These are phyloP conservation scores for Arbacia lixula DNA, from an alignment of 53 echinoderm and acorn worm species.

Conservation along the genomic window DNA sequence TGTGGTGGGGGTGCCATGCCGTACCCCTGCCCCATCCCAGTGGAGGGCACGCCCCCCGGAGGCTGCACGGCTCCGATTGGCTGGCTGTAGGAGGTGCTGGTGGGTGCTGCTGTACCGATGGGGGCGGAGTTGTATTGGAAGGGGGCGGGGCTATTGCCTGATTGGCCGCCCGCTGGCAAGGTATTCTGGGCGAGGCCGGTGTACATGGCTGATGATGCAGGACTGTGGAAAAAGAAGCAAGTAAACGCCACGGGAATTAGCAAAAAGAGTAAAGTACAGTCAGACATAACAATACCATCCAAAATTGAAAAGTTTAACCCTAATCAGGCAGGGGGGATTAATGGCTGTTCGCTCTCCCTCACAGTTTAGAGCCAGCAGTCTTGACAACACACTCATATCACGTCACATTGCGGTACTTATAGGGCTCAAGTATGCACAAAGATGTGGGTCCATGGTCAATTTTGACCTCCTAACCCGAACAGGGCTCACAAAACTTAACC, in stretches of 20 bases:
- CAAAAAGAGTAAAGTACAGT: neutral
- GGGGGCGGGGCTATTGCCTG: slow-evolving; percentile 28
- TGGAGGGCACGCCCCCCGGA: slow-evolving; percentile 15
- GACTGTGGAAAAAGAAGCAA: neutral
- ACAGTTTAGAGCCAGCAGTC: too few species aligned
- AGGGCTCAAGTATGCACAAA: too few species aligned
- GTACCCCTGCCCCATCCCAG: slow-evolving; percentile 38
- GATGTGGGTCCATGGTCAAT: too few species aligned
- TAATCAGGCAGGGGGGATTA: too few species aligned
- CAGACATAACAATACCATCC: too few species aligned
- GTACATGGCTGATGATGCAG: slow-evolving; percentile 48
- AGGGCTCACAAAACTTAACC: too few species aligned
- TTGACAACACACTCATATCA: too few species aligned
- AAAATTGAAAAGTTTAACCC: too few species aligned
- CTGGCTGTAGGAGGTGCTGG: slow-evolving; percentile 54
- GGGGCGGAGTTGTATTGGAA: slow-evolving; percentile 52
- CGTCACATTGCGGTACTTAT: too few species aligned
- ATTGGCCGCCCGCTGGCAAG: slow-evolving; percentile 21
- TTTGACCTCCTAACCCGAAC: too few species aligned
- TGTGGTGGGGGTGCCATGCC: slow-evolving; percentile 20
- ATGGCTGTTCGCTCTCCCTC: too few species aligned
- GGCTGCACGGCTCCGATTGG: slow-evolving; percentile 22
- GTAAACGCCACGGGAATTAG: neutral
- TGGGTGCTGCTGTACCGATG: slow-evolving; percentile 49
- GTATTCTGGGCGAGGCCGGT: slow-evolving; percentile 32